Base-by-base conservation (phyloP, 2,113 vertebrate species). In the Dasyornis broadbenti region DNA sequence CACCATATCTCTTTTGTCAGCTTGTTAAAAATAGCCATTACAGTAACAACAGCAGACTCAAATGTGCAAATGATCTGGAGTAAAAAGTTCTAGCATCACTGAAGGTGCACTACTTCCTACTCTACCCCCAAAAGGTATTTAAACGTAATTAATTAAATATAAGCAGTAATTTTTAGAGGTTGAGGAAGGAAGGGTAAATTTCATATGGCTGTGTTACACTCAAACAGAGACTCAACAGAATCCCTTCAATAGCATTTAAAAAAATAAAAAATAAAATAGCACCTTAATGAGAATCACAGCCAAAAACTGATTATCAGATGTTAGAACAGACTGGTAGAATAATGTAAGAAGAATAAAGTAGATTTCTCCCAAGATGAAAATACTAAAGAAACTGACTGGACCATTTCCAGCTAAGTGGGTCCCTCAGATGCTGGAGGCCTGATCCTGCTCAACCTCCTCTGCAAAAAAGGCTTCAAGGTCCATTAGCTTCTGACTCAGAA, bases 381-480 rank as follows among this genome's bases (percentile, higher is more conserved):
- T 15, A 45, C n/a, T 42, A n/a, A 73, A 65, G 63, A 50, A 85
- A 64, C 83, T 60, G 47, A 53, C 3, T 44, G 60, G 83, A 59
- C 83, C 71, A 18, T 79, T 88, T 76, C 54, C 70, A 89, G 92
- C 76, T 82, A n/a, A 44, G 23, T 4, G 50, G 77, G 69, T 59
- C 71, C 82, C 78, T 98, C 95, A 97, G 60, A 92, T 95, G 54
- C 86, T 33, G 28, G 94, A 88, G 2, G 75, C 64, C 85, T 92
- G 97, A 82, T 98, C 97, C 45, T 98, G 97, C 50, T 98, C 98
- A 72, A 98, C 98, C 89, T 99, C 98, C 22, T 97, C 95, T 68
- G 98, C 97, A 90, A 99, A 98, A 96, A 98, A 99, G 85, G 98
- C 97, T 86, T 99, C 99, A 8, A 99, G 98, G 39, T 99, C 99